Conservation (phyloP, 1,140 invertebrate genomes). For the Lordiphosa collinella region DNA sequence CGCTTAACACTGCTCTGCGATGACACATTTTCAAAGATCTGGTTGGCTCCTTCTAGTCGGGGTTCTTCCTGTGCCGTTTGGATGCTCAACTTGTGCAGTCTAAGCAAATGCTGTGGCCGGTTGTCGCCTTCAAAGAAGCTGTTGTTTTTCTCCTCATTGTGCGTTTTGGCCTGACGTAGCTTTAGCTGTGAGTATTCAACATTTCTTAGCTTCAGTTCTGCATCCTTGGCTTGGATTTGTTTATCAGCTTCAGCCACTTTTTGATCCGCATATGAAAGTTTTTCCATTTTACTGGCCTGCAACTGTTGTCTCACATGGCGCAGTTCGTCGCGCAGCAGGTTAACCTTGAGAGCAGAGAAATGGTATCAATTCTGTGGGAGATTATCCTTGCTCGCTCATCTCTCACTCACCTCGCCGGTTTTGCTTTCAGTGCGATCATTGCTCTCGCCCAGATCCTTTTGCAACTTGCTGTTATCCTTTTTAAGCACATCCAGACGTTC, state of each 20-base stretch:
- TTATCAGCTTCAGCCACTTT: conserved; percentile 55
- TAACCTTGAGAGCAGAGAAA: conserved; percentile 32
- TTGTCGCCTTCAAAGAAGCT: not conserved
- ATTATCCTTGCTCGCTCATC: not conserved
- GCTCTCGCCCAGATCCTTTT: conserved; percentile 47
- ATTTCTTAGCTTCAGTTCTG: conserved; percentile 51
- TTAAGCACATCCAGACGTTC: conserved; percentile 60
- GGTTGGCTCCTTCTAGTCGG: conserved; percentile 8
- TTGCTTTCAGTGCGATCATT: conserved; percentile 51
- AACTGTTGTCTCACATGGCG: conserved; percentile 61
- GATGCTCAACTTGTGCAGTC: conserved; percentile 37
- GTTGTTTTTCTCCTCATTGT: conserved; percentile 17
- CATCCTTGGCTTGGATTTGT: conserved; percentile 48
- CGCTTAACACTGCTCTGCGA: not conserved
- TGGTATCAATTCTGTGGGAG: not conserved
- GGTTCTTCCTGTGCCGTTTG: not conserved
- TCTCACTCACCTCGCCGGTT: conserved; percentile 65
- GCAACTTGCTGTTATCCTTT: conserved; percentile 61
- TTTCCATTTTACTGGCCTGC: conserved; percentile 64
- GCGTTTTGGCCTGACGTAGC: conserved; percentile 18
- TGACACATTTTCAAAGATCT: conserved; percentile 4
- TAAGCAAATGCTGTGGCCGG: conserved; percentile 17
- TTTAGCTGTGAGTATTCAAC: conserved; percentile 35
- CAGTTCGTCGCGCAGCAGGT: conserved; percentile 64
- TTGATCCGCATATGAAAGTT: conserved; percentile 46